Evolutionary conservation across 2,113 vertebrate species (phyloP).

Genomic region (Aspiorhynchus laticeps): DNA sequence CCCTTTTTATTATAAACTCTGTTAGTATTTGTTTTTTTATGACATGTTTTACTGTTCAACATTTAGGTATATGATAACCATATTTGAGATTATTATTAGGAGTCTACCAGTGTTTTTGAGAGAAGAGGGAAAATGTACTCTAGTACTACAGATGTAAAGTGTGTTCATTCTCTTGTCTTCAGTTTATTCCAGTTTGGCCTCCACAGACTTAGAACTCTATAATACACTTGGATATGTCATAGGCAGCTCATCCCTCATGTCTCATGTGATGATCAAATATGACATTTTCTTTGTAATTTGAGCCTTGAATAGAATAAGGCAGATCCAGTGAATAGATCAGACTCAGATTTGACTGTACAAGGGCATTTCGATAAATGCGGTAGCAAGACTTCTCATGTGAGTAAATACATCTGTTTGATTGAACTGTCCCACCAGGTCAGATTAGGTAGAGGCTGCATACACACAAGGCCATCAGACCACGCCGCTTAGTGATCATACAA

Average conservation of each 20-base stretch:
- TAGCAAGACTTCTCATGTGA: neutral
- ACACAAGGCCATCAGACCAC: neutral
- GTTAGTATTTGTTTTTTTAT: neutral
- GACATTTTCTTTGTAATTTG: neutral
- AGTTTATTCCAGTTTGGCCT: neutral
- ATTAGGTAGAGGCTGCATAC: neutral
- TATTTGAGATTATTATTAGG: neutral
- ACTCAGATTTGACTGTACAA: neutral
- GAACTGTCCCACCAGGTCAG: neutral
- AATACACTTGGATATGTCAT: neutral
- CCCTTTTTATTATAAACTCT: neutral
- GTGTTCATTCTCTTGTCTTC: neutral
- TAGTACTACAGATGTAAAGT: neutral
- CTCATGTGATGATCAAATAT: conserved; percentile 9
- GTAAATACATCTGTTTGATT: neutral
- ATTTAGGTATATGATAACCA: too few species aligned
- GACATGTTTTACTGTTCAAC: neutral
- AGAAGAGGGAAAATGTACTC: neutral
- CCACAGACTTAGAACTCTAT: neutral
- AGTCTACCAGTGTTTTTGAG: neutral
- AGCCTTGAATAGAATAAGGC: conserved; percentile 1
- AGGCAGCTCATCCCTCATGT: neutral
- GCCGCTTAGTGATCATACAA: neutral
- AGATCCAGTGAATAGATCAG: neutral
- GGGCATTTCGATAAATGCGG: neutral